Evolutionary conservation across 1,140 invertebrate species (phyloP), one percentile per base, ranked within the genome.

Genomic region (Drosophila pseudoananassae): DNA sequence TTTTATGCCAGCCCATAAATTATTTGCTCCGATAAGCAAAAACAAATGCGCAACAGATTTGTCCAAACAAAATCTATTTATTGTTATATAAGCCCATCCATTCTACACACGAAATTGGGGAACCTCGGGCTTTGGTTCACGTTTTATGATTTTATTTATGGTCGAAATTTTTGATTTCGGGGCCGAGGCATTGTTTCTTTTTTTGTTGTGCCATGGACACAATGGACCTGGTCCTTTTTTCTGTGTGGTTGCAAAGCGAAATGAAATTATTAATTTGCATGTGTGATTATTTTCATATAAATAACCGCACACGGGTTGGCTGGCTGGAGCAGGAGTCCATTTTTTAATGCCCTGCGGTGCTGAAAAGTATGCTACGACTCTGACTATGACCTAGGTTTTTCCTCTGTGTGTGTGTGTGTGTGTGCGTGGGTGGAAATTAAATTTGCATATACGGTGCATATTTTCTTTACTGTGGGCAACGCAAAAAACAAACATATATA

Each of bases 231-330:
- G 45, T 31, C 58, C 45, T 2, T 25, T 54, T 33, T 46, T 9
- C 10, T 29, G 49, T 46, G 46, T 29, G 53, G 29, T 14, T 54
- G 46, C 57, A 63, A 53, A 78, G 50, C 69, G 46, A 61, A 84
- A 81, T 88, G 61, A 87, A 87, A 82, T 87, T 87, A 87, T 87
- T 87, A 82, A 87, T 87, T 87, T 87, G 78, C 82, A 87, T 87
- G 82, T 88, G 83, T 78, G 83, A 85, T 85, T 85, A 87, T 87
- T 85, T 85, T 87, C 79, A 78, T 85, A 81, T 75, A 85, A 82
- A 87, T 75, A 78, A 56, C 52, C 56, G 46, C 40, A 54, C 38
- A 51, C 3, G 10, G 5, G 25, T n/a, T n/a, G 12, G 33, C 33
- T 12, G 10, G 10, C 4, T 10, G 33, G 10, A 29, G 33, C 12